Percentiles rank a stretch among this genome's conserved stretches.
phyloP scores from a whole-genome alignment of 2,113 vertebrate species.

The Proteles cristata region DNA sequence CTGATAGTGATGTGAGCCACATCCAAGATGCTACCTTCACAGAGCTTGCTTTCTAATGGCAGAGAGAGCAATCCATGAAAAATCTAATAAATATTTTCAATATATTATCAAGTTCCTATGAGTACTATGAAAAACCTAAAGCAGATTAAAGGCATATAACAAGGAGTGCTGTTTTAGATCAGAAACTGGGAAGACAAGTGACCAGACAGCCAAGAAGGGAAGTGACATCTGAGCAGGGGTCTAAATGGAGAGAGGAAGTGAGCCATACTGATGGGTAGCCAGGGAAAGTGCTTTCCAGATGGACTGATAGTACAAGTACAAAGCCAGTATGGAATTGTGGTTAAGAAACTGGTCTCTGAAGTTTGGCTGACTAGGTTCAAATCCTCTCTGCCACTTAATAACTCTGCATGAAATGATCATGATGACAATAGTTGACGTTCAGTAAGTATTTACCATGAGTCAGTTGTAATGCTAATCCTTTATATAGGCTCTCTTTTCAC shows the following conservation, averaged over 20 bases:
- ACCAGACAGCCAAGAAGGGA: background rate
- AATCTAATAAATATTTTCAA: slow-evolving; percentile 2
- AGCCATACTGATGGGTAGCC: background rate
- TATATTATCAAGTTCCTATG: background rate
- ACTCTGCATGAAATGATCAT: background rate
- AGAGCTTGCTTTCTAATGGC: background rate
- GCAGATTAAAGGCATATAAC: background rate
- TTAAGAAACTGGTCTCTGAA: background rate
- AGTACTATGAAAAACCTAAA: background rate
- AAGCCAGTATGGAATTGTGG: background rate
- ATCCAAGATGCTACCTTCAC: background rate
- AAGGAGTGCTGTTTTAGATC: background rate
- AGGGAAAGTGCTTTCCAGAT: background rate
- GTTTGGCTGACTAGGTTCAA: background rate
- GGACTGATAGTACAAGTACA: background rate
- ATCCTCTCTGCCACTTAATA: background rate
- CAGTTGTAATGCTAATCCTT: background rate
- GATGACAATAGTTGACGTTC: background rate
- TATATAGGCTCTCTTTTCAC: background rate
- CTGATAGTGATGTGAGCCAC: background rate
- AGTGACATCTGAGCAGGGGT: background rate
- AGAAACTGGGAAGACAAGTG: background rate
- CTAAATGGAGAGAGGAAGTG: background rate
- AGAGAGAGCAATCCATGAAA: background rate
- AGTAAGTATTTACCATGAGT: background rate